Conservation (phyloP, 2,797 vertebrate genomes). For the Rousettus madagascariensis region DNA sequence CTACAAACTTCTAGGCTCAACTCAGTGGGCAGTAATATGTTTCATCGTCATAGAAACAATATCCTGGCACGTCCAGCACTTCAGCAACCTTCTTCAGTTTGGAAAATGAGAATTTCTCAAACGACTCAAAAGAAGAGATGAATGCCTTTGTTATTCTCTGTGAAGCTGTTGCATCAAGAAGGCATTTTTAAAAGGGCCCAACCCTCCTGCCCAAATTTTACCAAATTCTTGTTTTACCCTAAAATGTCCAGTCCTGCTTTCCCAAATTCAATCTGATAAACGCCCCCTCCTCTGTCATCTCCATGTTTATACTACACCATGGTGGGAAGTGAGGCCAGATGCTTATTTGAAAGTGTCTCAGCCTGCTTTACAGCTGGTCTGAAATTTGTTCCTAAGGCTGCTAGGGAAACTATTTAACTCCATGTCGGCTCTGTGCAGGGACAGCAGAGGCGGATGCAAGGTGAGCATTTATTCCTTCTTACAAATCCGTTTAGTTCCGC, state of each 20-base stretch:
- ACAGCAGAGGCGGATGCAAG: background rate
- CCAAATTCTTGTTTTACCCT: background rate
- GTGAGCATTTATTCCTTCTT: background rate
- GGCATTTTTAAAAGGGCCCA: background rate
- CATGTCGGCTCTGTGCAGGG: background rate
- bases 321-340: background rate
- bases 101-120: background rate
- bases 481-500: background rate
- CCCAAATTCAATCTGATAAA: background rate
- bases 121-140: fast-evolving
- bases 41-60: slow-evolving; percentile 9
- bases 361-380: slow-evolving; percentile 1
- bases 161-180: background rate
- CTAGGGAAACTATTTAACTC: background rate
- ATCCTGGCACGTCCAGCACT: background rate
- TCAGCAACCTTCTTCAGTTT: fast-evolving
- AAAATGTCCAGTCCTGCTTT: background rate
- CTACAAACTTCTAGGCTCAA: background rate
- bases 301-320: background rate
- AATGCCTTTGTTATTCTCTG: background rate
- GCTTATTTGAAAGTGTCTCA: background rate
- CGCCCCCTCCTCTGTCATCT: background rate
- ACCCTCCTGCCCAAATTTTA: background rate
- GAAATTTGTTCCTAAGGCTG: background rate
- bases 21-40: background rate